Evolutionary conservation across 2,888 invertebrate genomes (phyloP), one percentile per base, ranked within the genome.

Genomic region (Melieria crassipennis): DNA sequence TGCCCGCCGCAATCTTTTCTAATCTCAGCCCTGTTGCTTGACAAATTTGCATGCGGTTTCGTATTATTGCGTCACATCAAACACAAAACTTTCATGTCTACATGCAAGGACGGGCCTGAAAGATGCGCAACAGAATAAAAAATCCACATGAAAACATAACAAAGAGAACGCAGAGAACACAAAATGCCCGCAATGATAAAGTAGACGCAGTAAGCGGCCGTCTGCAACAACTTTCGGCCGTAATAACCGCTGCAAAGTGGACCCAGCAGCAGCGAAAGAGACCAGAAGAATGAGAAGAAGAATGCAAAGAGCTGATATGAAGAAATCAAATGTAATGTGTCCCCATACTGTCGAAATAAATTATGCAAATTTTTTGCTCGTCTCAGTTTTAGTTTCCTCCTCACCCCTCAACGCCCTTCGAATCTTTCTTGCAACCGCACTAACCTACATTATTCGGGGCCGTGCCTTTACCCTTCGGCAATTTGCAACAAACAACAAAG

Each of bases 41-140:
- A 76, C 72, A 75, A 76, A 77, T 76, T 76, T 74, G 65, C 77
- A 76, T 77, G 77, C 73, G 76, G 77, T 73, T 76, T 69, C 74
- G 61, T 71, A 75, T 71, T 67, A 72, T 63, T 71, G 67, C 52
- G 52, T 16, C 60, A 48, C 61, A 65, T 47, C 64, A 65, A 57
- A 65, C 48, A 55, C 10, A 46, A 42, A 57, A 57, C 50, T 58
- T 69, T 64, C 50, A 63, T 48, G 58, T 48, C 52, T 63, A 13
- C 42, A 10, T 5, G 43, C 46, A 56, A 57, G 47, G 30, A 5
- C 11, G 5, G 10, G 50, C 46, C 48, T 48, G 47, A 56, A 64
- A 42, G 7, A 69, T 2, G n/a, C 47, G 42, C 56, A 42, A 10
- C 7, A 48, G 47, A 11, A 30, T 30, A 66, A 30, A 30, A 30